These are phyloP conservation scores for Spodoptera picta DNA, from an alignment of 2,888 invertebrate genomes.

Conservation along the genomic window DNA sequence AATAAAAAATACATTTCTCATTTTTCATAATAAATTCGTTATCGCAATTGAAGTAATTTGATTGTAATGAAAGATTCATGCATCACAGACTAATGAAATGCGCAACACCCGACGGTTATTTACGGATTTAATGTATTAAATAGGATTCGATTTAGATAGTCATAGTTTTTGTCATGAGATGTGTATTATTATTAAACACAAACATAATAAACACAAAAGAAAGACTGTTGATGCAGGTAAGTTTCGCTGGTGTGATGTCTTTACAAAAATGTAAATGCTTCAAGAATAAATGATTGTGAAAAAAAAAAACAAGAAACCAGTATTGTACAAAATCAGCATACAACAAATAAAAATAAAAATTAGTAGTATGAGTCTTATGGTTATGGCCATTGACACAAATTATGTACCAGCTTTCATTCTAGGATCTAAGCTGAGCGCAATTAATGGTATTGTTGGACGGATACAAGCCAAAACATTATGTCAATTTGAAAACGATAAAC, in stretches of 20 bases:
- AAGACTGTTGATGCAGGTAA: slow-evolving; percentile 79
- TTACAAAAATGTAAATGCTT: slow-evolving; percentile 72
- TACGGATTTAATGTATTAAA: no score
- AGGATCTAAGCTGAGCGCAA: slow-evolving; percentile 66
- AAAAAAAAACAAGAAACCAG: slow-evolving; percentile 46
- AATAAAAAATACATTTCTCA: no score
- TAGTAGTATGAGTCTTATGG: slow-evolving; percentile 55
- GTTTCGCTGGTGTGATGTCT: slow-evolving; percentile 87
- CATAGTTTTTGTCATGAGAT: slow-evolving; percentile 19
- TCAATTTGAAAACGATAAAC: slow-evolving; percentile 33
- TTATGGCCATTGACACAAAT: slow-evolving; percentile 53
- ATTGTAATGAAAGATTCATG: no score
- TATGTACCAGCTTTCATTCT: slow-evolving; percentile 57
- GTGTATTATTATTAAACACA: slow-evolving; percentile 55
- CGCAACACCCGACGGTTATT: no score
- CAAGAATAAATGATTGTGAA: slow-evolving; percentile 55
- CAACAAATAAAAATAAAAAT: slow-evolving; percentile 42
- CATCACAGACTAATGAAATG: no score
- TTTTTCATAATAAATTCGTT: no score
- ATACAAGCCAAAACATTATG: slow-evolving; percentile 38
- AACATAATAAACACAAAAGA: slow-evolving; percentile 55
- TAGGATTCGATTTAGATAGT: no score
- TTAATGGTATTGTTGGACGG: slow-evolving; percentile 59
- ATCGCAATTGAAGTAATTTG: no score
- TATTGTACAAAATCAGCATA: slow-evolving; percentile 36